phyloP scores from a whole-genome alignment of 2,888 invertebrate genomes.

The Pomacea canaliculata region DNA sequence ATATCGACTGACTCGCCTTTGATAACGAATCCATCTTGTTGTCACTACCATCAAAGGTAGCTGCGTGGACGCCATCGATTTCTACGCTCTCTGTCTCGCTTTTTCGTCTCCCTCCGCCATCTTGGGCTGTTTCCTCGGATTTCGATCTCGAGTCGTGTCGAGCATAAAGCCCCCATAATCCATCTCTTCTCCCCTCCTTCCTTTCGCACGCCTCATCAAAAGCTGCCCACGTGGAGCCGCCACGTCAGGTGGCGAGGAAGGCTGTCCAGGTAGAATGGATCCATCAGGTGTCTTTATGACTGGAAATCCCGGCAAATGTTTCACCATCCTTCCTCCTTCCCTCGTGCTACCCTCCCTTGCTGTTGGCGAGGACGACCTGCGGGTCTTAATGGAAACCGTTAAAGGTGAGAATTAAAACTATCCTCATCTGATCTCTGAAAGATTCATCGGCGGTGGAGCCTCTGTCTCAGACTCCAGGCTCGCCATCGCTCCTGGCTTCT shows the following conservation, averaged over 20 bases:
- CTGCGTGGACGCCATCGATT: background rate
- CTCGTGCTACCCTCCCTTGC: too few relatives aligned
- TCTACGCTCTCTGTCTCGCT: background rate
- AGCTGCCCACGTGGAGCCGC: too few relatives aligned
- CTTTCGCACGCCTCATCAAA: too few relatives aligned
- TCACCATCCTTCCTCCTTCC: too few relatives aligned
- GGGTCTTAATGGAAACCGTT: too few relatives aligned
- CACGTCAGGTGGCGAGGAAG: background rate
- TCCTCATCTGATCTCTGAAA: too few relatives aligned
- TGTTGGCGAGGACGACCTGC: too few relatives aligned
- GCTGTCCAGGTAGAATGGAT: background rate
- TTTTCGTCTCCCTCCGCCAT: background rate
- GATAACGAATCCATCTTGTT: slow-evolving; percentile 4
- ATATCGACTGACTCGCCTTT: background rate
- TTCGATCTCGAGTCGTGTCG: too few relatives aligned
- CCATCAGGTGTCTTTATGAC: background rate
- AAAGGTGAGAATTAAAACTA: too few relatives aligned
- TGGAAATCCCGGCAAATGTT: too few relatives aligned
- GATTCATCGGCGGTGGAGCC: too few relatives aligned
- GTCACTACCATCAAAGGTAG: background rate
- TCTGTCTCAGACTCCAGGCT: background rate
- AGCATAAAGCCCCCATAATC: background rate
- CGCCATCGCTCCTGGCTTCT: background rate
- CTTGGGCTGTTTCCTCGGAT: too few relatives aligned
- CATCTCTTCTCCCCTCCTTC: background rate